Evolutionary conservation across 2,888 invertebrate species (phyloP).

Genomic region (Hydrotaea diabolus): DNA sequence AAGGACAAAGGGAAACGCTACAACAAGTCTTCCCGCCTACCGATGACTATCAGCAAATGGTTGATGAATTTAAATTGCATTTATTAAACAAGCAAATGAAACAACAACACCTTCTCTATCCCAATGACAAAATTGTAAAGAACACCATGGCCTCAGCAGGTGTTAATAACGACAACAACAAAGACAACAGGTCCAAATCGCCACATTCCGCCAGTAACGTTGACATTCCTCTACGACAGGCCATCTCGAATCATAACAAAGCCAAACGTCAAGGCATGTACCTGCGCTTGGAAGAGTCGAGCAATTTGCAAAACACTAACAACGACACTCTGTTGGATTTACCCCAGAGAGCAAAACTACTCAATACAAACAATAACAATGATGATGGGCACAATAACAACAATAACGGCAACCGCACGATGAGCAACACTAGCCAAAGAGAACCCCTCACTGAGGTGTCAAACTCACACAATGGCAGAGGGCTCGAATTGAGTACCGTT

Average conservation of each 20-base stretch:
- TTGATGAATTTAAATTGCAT: constrained; percentile 77
- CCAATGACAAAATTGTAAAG: constrained; percentile 28
- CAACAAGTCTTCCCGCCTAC: not conserved
- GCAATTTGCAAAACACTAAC: constrained; percentile 22
- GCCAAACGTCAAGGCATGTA: constrained; percentile 73
- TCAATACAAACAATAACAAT: not conserved
- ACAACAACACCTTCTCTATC: constrained; percentile 64
- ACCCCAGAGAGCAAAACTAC: constrained; percentile 1
- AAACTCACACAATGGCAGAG: constrained; percentile 38
- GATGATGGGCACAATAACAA: constrained; percentile 31
- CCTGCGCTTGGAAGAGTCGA: constrained; percentile 69
- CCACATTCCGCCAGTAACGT: too few species aligned
- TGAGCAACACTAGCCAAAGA: constrained; percentile 3
- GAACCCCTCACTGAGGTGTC: not conserved
- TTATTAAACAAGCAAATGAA: constrained; percentile 73
- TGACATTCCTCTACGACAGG: constrained; percentile 35
- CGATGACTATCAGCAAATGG: constrained; percentile 70
- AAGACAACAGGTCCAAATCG: constrained; percentile 23
- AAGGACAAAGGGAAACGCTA: constrained; percentile 36
- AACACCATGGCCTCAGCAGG: constrained; percentile 24
- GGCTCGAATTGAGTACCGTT: constrained; percentile 56
- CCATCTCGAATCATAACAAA: constrained; percentile 46
- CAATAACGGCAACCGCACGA: constrained; percentile 34
- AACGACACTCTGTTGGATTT: constrained; percentile 7
- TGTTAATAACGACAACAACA: not conserved